Evolutionary conservation across 2,113 vertebrate genomes (phyloP).

Genomic region (Balaeniceps rex): DNA sequence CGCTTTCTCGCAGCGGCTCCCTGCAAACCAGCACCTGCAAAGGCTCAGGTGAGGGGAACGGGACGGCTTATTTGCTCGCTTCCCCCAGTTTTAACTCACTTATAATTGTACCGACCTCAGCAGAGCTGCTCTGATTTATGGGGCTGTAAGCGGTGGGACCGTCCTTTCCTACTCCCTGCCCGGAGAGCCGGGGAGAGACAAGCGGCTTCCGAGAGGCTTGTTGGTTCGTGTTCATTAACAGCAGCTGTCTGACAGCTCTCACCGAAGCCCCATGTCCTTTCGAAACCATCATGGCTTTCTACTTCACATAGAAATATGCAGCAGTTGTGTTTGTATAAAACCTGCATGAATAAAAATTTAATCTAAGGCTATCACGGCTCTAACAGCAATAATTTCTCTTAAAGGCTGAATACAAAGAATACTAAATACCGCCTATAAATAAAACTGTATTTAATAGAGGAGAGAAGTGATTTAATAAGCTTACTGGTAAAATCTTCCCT

Average conservation of each 20-base stretch:
- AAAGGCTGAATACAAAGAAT: conserved; percentile 17
- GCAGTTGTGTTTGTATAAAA: not conserved
- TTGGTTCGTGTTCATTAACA: not conserved
- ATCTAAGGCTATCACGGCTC: not conserved
- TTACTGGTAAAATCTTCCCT: not conserved
- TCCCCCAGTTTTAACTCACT: not conserved
- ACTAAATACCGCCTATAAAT: conserved; percentile 33
- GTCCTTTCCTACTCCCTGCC: not conserved
- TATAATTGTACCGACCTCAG: not conserved
- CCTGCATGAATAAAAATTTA: conserved; percentile 28
- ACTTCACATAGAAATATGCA: not conserved
- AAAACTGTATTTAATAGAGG: conserved; percentile 1
- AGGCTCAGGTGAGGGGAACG: not conserved
- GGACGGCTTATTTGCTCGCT: not conserved
- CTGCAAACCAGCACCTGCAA: not conserved
- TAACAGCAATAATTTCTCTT: conserved; percentile 27
- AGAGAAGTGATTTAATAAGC: conserved; percentile 10
- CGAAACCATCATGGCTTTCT: not conserved
- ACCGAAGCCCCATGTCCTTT: not conserved
- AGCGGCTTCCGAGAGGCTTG: not conserved
- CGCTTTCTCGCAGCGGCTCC: not conserved
- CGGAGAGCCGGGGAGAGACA: not conserved
- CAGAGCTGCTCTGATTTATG: not conserved
- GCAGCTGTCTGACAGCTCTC: not conserved
- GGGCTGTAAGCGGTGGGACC: not conserved